Evolutionary conservation across 2,888 invertebrate species (phyloP), one percentile per base, ranked within the genome.

Genomic region (Drosophila pseudotakahashii): DNA sequence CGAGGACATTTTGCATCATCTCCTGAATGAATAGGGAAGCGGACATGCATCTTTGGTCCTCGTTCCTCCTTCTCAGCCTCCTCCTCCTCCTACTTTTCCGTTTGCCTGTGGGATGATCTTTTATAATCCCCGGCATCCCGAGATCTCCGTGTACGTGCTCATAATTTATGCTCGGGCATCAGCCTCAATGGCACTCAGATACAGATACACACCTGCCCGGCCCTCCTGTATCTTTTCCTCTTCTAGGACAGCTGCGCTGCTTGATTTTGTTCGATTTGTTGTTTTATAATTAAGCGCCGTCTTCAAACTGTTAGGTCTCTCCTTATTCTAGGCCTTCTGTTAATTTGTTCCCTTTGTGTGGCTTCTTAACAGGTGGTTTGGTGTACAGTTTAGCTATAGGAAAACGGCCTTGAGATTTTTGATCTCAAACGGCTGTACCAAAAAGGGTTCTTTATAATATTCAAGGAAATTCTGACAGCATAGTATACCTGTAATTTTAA

Each of bases 131-230:
- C 34, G 51, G 36, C 63, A 74, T 74, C 52, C 68, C 72, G 19
- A 47, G 73, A 62, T 70, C 71, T 61, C 23, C 48, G 71, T 71
- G 85, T 74, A 76, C 88, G 85, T 88, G 82, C 78, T 74, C 82
- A 81, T 85, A 81, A 81, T 75, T 88, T 85, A 81, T 81, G 52
- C 59, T 16, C 26, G 51, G 19, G 54, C 64, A 53, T 34, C 26
- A 47, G 45, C 32, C 53, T 64, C 45, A 62, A 62, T 62, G 48
- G 47, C 16, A 37, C 39, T 64, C 48, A 51, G 47, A 68, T 16
- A 58, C 53, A 66, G 66, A 66, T 44, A 68, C 67, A 55, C 76
- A 76, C 78, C 88, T 79, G 79, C 72, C 59, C 32, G 37, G 60
- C 51, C 78, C 79, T 72, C 54, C 64, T 53, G 58, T 42, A 44